phyloP scores from a whole-genome alignment of 1,140 invertebrate genomes.

The Drosophila punjabiensis region DNA sequence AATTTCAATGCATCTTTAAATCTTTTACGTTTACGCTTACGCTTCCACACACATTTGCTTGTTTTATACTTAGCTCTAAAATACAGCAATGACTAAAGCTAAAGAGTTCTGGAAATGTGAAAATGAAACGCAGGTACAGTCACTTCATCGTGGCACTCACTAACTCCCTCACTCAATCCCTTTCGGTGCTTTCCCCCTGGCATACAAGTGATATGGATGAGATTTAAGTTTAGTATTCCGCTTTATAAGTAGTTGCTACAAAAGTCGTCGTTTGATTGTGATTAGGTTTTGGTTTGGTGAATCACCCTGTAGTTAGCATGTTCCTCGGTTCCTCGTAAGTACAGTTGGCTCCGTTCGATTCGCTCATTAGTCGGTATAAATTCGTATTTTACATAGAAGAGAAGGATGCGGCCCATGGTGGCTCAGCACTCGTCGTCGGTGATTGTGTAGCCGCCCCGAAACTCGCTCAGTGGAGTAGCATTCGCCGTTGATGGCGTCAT shows the following conservation, averaged over 20 bases:
- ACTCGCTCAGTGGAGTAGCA: slow-evolving; percentile 81
- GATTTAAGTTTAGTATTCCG: slow-evolving; percentile 9
- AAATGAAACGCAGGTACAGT: slow-evolving; percentile 46
- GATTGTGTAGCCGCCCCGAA: slow-evolving; percentile 79
- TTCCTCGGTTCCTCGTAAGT: slow-evolving; percentile 29
- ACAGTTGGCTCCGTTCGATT: slow-evolving; percentile 14
- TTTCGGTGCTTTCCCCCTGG: neutral
- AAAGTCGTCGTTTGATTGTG: slow-evolving; percentile 39
- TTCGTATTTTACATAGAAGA: slow-evolving; percentile 46
- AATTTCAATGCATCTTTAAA: slow-evolving; percentile 9
- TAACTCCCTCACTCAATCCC: neutral
- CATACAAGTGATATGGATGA: slow-evolving; percentile 44
- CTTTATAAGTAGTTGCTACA: slow-evolving; percentile 25
- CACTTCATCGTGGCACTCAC: slow-evolving; percentile 20
- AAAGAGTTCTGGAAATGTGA: slow-evolving; percentile 23
- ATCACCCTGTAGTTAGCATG: slow-evolving; percentile 57
- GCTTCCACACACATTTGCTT: slow-evolving; percentile 7
- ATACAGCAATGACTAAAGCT: slow-evolving; percentile 20
- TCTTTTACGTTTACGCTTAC: neutral
- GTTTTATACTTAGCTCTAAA: slow-evolving; percentile 13
- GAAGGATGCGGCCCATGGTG: neutral
- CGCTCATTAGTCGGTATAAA: slow-evolving; percentile 48
- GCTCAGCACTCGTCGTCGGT: slow-evolving; percentile 81
- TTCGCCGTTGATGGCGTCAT: slow-evolving; percentile 86
- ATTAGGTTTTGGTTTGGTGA: slow-evolving; percentile 38